Percentiles rank a stretch among this genome's conserved stretches.
Conservation (phyloP, 1,140 invertebrate genomes). For the Telenomus remus region DNA sequence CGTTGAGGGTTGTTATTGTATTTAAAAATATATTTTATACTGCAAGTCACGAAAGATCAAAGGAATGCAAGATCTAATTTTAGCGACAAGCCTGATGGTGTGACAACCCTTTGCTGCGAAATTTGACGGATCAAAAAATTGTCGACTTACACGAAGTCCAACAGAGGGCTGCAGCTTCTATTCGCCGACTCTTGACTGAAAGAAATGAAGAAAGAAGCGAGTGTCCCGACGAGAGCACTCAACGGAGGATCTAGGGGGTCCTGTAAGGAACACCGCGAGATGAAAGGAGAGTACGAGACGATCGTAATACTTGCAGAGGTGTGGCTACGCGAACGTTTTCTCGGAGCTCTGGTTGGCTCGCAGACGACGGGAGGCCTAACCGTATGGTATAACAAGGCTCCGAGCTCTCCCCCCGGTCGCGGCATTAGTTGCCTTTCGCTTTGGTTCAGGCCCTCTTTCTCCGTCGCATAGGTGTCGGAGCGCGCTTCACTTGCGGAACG, state of each 20-base stretch:
- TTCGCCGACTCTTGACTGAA: conserved; percentile 23
- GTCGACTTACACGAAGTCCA: conserved; percentile 34
- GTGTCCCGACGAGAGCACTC: conserved; percentile 18
- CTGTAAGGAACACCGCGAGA: conserved; percentile 20
- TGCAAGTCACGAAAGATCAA: too few relatives aligned
- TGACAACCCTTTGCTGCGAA: conserved; percentile 9
- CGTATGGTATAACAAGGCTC: conserved; percentile 53
- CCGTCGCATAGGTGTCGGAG: conserved; percentile 70
- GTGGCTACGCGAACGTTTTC: conserved; percentile 73
- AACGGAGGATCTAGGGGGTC: conserved; percentile 15
- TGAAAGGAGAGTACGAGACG: conserved; percentile 47
- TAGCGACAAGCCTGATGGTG: too few relatives aligned
- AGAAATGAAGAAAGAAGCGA: conserved; percentile 42
- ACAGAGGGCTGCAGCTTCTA: conserved; percentile 73
- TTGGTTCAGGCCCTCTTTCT: conserved; percentile 20
- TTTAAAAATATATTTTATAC: too few relatives aligned
- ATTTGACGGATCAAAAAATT: neutral
- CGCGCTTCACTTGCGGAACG: conserved; percentile 63
- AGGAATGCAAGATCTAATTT: too few relatives aligned
- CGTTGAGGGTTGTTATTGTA: too few relatives aligned
- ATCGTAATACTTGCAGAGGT: conserved; percentile 67
- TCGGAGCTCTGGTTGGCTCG: conserved; percentile 74
- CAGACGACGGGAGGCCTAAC: conserved; percentile 73
- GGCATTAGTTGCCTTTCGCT: conserved; percentile 33
- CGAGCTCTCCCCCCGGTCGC: conserved; percentile 43